Evolutionary conservation across 92 coral and sea anemone species (phyloP).

Genomic region (Meandrina meandrites): DNA sequence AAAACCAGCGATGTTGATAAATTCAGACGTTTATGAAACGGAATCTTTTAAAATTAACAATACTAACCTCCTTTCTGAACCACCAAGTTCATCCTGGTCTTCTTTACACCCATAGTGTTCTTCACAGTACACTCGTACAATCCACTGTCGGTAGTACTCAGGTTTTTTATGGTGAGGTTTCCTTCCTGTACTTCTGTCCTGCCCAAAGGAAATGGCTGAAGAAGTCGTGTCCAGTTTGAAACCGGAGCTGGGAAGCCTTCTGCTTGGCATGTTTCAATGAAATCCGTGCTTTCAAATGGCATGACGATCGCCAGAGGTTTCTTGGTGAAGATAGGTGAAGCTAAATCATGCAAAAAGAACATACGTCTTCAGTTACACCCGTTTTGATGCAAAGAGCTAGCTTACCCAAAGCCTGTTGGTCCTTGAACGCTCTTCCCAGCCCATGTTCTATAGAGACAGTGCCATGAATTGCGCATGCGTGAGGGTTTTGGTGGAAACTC

Average conservation of each 20-base stretch:
- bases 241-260: constrained; percentile 29
- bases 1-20: no score
- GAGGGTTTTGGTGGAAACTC: no score
- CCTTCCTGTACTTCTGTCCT: constrained; percentile 19
- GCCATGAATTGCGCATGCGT: no score
- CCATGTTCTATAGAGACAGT: no score
- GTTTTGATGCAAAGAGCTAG: not conserved
- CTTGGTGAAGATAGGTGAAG: constrained; percentile 21
- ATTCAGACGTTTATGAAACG: no score
- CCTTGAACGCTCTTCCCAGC: no score
- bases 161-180: constrained; percentile 8
- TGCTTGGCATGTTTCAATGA: constrained; percentile 22
- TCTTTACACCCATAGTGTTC: constrained; percentile 21
- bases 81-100: constrained; percentile 25
- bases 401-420: no score
- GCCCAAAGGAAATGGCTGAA: constrained; percentile 15
- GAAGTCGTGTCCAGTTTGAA: constrained; percentile 38
- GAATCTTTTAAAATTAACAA: no score
- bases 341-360: not conserved
- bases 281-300: constrained; percentile 25
- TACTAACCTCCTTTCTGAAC: constrained; percentile 39
- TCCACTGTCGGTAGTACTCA: constrained; percentile 32
- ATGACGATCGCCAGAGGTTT: constrained; percentile 5
- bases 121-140: constrained; percentile 22
- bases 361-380: not conserved